These are phyloP conservation scores for Lasiurus borealis DNA, from an alignment of 2,113 vertebrate species.

Conservation along the genomic window DNA sequence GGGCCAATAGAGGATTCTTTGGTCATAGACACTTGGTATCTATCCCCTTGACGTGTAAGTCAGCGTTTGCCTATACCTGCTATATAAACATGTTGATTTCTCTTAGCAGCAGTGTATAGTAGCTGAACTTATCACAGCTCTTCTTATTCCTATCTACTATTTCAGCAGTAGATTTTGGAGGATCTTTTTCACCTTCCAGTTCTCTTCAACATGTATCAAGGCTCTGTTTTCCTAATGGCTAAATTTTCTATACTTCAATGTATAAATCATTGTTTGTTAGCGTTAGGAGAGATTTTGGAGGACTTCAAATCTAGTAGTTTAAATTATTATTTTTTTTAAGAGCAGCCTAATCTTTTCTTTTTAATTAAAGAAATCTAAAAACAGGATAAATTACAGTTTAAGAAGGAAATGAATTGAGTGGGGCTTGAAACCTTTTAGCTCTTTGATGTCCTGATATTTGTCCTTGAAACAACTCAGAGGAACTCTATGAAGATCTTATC, in stretches of 20 bases:
- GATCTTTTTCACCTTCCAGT: not conserved
- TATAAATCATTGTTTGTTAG: not conserved
- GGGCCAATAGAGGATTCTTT: not conserved
- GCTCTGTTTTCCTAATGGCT: not conserved
- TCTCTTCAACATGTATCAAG: not conserved
- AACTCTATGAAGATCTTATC: not conserved
- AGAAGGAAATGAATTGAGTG: not conserved
- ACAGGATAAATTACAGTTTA: not conserved
- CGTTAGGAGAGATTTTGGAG: not conserved
- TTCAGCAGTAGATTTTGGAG: not conserved
- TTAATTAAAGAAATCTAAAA: conserved; percentile 15
- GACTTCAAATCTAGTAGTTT: not conserved
- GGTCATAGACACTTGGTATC: not conserved
- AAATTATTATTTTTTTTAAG: not conserved
- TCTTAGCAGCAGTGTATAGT: not conserved
- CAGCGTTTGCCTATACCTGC: not conserved
- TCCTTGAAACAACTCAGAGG: not conserved
- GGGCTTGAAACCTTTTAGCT: not conserved
- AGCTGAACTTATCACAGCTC: not conserved
- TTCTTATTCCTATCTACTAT: not conserved
- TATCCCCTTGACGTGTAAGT: not conserved
- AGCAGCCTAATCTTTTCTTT: not conserved
- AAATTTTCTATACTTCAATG: not conserved
- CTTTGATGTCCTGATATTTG: not conserved
- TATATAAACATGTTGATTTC: not conserved